These are phyloP conservation scores for Hyposmocoma kahamanoa DNA, from an alignment of 1,140 invertebrate species.

Conservation along the genomic window DNA sequence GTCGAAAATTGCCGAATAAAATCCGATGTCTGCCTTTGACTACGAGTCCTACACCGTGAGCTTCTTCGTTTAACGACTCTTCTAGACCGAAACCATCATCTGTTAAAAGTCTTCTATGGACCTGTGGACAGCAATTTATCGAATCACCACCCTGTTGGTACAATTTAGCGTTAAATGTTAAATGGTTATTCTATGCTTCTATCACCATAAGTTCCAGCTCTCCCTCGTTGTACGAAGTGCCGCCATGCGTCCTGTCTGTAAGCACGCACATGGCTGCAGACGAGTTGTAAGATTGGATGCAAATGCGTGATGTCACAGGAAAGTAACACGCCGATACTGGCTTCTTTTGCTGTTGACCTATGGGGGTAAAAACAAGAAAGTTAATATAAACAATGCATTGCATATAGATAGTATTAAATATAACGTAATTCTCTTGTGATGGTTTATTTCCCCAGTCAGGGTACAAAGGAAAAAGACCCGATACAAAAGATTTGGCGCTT, in stretches of 20 bases:
- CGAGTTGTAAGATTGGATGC: slow-evolving; percentile 75
- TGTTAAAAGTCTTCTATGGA: slow-evolving; percentile 89
- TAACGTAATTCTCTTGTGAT: too few relatives aligned
- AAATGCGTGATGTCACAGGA: slow-evolving; percentile 90
- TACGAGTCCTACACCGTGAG: slow-evolving; percentile 85
- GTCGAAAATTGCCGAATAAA: slow-evolving; percentile 60
- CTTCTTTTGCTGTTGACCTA: slow-evolving; percentile 74
- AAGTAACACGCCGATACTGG: slow-evolving; percentile 85
- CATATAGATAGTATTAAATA: too few relatives aligned
- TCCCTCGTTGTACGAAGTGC: slow-evolving; percentile 84
- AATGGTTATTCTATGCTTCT: too few relatives aligned
- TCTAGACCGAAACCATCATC: slow-evolving; percentile 95
- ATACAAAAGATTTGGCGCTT: too few relatives aligned
- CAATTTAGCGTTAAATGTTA: too few relatives aligned
- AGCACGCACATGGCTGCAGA: slow-evolving; percentile 79
- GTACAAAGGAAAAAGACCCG: too few relatives aligned
- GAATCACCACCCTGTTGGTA: too few relatives aligned
- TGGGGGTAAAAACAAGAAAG: too few relatives aligned
- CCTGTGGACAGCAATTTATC: slow-evolving; percentile 69
- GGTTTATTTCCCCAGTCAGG: too few relatives aligned
- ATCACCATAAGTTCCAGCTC: background rate
- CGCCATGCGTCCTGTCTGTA: slow-evolving; percentile 92
- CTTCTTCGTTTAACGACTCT: slow-evolving; percentile 94
- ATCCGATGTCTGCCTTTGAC: slow-evolving; percentile 86
- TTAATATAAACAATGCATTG: too few relatives aligned